Evolutionary conservation across 2,797 vertebrate species (phyloP), one percentile per base, ranked within the genome.

Genomic region (Centropyge bicolor): DNA sequence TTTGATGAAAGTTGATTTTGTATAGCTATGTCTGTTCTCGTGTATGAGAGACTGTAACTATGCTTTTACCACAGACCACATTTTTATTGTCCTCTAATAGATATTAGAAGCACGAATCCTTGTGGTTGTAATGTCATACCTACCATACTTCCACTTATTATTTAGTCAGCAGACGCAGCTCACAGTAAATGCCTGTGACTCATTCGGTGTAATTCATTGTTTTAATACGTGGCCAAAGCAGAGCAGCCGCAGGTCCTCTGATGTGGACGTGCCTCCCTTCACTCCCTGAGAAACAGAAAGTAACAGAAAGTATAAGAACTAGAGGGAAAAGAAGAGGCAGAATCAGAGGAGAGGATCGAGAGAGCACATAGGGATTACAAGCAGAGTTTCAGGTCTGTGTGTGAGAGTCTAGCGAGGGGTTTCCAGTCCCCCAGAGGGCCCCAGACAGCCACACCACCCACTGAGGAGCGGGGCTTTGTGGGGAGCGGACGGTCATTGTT

Each of bases 401-500:
- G 1, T 75, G 54, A 62, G 74, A 60, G 65, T 74, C 74, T 79
- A 22, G 76, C 51, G 35, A 80, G 60, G 70, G 75, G 55, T 72
- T 83, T 86, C 60, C 56, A 82, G 69, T 59, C 86, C 88, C 85
- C 80, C 61, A 69, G 19, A 52, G 76, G 85, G 85, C 89, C 93
- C 83, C 89, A 90, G 86, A 89, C 89, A 59, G 70, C 75, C 85
- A 66, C 88, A 76, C 92, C 93, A 85, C 94, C 91, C 90, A 88
- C 92, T 80, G 90, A 82, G 92, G 81, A 88, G 84, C 56, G 16
- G 72, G 78, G 84, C 89, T 93, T 93, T 93, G 87, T 91, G 78
- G 82, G 80, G 73, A 85, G 87, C 71, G 51, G 82, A 82, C 85
- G 35, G 86, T 87, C 90, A 93, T 95, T 95, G 93, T 95, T 93